Evolutionary conservation across 2,113 vertebrate species (phyloP), one percentile per base, ranked within the genome.

Genomic region (Zosterops borbonicus): DNA sequence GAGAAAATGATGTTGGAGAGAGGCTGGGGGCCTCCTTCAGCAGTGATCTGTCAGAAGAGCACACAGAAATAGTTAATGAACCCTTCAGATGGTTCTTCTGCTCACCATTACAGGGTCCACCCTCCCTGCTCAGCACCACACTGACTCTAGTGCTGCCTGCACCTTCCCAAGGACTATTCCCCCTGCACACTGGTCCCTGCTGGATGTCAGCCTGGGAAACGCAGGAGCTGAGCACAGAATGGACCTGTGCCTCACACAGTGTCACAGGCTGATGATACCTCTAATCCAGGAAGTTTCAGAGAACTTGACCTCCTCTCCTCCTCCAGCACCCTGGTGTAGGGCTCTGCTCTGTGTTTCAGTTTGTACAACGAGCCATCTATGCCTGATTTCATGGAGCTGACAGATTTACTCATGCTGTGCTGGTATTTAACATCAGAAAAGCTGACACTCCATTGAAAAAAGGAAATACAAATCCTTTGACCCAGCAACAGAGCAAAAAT

Each of bases 1-100:
- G 99, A 99, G 97, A 99, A 99, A 62, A 99, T 96, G 55, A 99
- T 99, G 97, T 99, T 99, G 97, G 99, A 99, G 89, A 99, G 99
- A 39, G 99, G 99, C 88, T 99, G 99, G 11, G 99, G 99, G n/a
- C 99, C 99, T 21, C 99, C 99, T 94, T 99, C 99, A 9, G 99
- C 99, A 62, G 99, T 99, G 95, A 99, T 98, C 99, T 99, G 64
- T 14, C 59, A 50, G 22, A 75, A 80, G 0, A 94, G 56, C 39
- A 82, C 15, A 68, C 35, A 85, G 71, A 49, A 67, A 67, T 31
- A 60, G 9, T 19, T 7, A 12, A 15, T 21, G 12, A 55, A 65
- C 22, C 16, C 35, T 18, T 23, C 28, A 33, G 42, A 8, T 6
- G 35, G 31, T 33, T 33, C 8, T 8, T 27, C 23, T 58, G 27